These are phyloP conservation scores for Osmoderma eremita DNA, from an alignment of 2,888 invertebrate genomes.

Conservation along the genomic window DNA sequence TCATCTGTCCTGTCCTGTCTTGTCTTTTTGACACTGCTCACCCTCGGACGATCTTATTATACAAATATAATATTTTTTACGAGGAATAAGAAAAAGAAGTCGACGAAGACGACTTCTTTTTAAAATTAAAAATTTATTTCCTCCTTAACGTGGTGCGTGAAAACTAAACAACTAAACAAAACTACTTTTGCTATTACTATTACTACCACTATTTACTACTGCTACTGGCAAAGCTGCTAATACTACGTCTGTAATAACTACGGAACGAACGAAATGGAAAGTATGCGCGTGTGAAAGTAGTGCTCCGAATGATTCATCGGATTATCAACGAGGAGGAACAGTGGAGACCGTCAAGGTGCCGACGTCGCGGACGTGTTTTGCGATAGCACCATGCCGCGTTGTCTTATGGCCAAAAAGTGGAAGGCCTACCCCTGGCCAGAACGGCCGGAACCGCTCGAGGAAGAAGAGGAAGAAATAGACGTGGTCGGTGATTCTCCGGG, in stretches of 20 bases:
- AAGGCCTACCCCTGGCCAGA: slow-evolving; percentile 85
- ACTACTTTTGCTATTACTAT: slow-evolving; percentile 13
- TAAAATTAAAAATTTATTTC: slow-evolving; percentile 44
- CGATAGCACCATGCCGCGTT: slow-evolving; percentile 86
- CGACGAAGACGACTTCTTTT: neutral
- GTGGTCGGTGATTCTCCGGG: slow-evolving; percentile 77
- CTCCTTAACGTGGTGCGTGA: slow-evolving; percentile 42
- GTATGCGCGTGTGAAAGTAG: slow-evolving; percentile 41
- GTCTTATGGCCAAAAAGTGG: slow-evolving; percentile 96
- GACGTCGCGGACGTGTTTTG: slow-evolving; percentile 65
- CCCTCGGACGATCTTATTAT: slow-evolving; percentile 38
- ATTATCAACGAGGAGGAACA: slow-evolving; percentile 43
- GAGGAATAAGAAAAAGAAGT: too few species aligned
- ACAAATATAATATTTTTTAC: neutral
- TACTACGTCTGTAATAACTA: slow-evolving; percentile 24
- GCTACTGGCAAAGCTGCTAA: slow-evolving; percentile 6
- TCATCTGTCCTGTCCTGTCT: slow-evolving; percentile 61
- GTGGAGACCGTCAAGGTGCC: slow-evolving; percentile 59
- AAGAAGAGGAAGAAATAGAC: slow-evolving; percentile 84
- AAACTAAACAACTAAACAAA: neutral
- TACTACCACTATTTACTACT: slow-evolving; percentile 7
- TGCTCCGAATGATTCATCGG: slow-evolving; percentile 45
- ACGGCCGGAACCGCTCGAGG: slow-evolving; percentile 63
- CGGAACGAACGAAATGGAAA: slow-evolving; percentile 34
- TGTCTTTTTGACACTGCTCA: slow-evolving; percentile 43